A percentile compares a stretch with the other conserved stretches of the same genome.
Evolutionary conservation across 1,140 invertebrate species (phyloP).

Genomic region (Drosophila tropicalis): DNA sequence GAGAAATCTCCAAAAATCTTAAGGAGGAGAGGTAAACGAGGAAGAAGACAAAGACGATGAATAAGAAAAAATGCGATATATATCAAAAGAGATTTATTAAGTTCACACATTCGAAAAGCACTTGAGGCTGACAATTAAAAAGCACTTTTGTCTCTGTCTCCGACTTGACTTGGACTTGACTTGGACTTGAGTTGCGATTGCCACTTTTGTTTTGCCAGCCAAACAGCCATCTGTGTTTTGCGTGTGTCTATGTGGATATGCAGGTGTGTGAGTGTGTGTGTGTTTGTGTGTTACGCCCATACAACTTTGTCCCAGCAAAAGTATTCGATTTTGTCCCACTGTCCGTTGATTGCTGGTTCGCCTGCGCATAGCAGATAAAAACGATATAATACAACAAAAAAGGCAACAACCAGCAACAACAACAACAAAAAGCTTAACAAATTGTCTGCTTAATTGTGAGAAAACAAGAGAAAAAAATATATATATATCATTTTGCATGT

Average conservation of each 20-base stretch:
- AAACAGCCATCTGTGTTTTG: slow-evolving; percentile 14
- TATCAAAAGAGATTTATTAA: slow-evolving; percentile 69
- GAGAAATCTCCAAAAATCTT: slow-evolving; percentile 5
- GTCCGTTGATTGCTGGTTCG: slow-evolving; percentile 62
- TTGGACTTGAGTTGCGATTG: slow-evolving; percentile 54
- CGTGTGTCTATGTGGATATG: slow-evolving; percentile 8
- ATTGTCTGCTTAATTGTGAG: slow-evolving; percentile 73
- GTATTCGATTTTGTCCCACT: slow-evolving; percentile 14
- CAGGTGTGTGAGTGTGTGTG: slow-evolving; percentile 25
- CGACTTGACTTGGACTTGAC: slow-evolving; percentile 27
- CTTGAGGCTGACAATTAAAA: slow-evolving; percentile 79
- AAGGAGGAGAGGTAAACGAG: not conserved
- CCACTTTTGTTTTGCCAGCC: slow-evolving; percentile 50
- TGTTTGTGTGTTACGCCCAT: slow-evolving; percentile 49
- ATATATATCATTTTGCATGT: slow-evolving; percentile 9
- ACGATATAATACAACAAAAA: slow-evolving; percentile 40
- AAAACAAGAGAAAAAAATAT: slow-evolving; percentile 60
- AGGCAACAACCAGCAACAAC: slow-evolving; percentile 25
- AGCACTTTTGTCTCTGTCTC: slow-evolving; percentile 58
- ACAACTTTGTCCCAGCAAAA: slow-evolving; percentile 26
- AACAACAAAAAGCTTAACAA: slow-evolving; percentile 24
- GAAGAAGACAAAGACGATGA: slow-evolving; percentile 35
- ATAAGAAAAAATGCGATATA: slow-evolving; percentile 39
- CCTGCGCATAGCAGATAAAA: slow-evolving; percentile 50
- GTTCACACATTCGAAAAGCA: slow-evolving; percentile 78